Conservation (phyloP, 2,888 invertebrate species). For the Lydus trimaculatus region DNA sequence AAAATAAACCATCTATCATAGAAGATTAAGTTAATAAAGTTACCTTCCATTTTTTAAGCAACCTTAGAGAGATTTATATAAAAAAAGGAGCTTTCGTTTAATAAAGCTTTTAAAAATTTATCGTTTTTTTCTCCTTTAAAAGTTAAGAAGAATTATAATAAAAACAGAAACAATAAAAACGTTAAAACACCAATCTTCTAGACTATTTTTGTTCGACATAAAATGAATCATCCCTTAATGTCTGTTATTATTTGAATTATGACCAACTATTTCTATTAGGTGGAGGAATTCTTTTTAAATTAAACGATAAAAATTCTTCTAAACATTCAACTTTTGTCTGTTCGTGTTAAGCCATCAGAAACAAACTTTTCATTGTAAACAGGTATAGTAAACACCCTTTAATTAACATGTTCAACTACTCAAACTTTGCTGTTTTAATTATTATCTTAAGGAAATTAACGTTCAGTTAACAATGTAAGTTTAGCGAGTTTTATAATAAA, state of each 20-base stretch:
- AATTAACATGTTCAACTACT: background rate
- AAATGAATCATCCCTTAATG: conserved; percentile 5
- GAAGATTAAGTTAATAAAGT: conserved; percentile 3
- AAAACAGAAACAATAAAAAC: background rate
- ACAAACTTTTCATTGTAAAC: background rate
- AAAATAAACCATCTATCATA: background rate
- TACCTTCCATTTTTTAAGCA: background rate
- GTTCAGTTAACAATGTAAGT: background rate
- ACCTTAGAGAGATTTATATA: background rate
- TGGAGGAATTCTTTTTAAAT: background rate
- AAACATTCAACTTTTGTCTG: background rate
- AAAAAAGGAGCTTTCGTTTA: background rate
- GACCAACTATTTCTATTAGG: conserved; percentile 17
- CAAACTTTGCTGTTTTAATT: background rate
- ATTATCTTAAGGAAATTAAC: background rate
- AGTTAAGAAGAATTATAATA: background rate
- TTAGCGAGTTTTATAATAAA: background rate
- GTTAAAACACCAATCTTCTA: background rate
- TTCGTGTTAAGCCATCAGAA: background rate
- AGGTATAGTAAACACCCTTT: background rate
- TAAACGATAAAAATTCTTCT: background rate
- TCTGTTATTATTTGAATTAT: conserved; percentile 24
- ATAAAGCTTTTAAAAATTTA: background rate
- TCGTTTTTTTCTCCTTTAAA: background rate
- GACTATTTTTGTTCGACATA: background rate